phyloP scores from a whole-genome alignment of 2,797 vertebrate genomes.

The Acridotheres tristis region DNA sequence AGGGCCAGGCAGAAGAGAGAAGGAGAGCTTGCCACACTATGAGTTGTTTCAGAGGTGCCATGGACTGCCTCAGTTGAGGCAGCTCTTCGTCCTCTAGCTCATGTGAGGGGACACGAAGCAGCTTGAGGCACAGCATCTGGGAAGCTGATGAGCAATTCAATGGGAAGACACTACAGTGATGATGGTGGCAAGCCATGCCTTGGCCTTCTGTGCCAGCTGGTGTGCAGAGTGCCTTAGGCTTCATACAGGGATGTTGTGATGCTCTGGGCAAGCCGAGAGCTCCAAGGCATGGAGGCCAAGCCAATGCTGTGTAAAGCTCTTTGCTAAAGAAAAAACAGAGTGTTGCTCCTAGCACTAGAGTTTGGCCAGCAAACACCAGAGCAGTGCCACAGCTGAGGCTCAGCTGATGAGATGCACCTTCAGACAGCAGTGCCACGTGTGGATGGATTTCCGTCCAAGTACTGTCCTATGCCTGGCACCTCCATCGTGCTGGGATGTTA shows the following conservation, averaged over 20 bases:
- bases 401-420: background rate
- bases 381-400: background rate
- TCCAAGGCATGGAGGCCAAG: background rate
- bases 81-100: background rate
- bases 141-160: background rate
- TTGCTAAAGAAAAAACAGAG: background rate
- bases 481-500: background rate
- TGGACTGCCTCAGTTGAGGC: background rate
- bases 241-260: background rate
- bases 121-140: background rate
- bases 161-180: background rate
- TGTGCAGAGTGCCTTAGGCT: background rate
- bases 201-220: background rate
- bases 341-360: background rate
- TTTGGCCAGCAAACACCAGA: accelerated
- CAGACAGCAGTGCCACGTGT: accelerated
- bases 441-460: background rate
- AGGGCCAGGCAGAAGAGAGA: background rate
- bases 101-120: background rate
- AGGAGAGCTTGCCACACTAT: background rate
- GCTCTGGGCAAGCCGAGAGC: background rate
- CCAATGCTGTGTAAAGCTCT: background rate
- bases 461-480: background rate
- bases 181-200: background rate
- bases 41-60: background rate